phyloP scores from a whole-genome alignment of 1,140 invertebrate species.

The Ericerus pela region DNA sequence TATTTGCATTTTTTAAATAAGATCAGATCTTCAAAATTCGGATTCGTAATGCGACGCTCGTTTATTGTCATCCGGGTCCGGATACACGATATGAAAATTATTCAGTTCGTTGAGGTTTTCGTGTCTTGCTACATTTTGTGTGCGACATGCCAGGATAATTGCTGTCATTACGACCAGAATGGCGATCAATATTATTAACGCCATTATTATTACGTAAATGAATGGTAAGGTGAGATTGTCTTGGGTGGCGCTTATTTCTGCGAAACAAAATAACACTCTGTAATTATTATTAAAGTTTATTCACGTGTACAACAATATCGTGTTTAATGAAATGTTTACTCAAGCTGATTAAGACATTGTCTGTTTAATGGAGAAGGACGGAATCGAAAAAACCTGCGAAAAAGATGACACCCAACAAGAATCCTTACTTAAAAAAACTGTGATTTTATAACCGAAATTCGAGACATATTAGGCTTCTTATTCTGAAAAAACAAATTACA shows the following conservation, averaged over 20 bases:
- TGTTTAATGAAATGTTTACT: no score
- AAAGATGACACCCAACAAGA: no score
- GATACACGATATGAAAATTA: constrained; percentile 1
- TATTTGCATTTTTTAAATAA: no score
- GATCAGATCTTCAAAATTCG: not conserved
- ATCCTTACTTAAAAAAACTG: no score
- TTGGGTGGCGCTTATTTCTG: not conserved
- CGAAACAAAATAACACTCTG: not conserved
- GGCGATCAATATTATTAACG: not conserved
- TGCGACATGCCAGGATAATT: not conserved
- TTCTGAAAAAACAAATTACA: no score
- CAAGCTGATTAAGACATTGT: no score
- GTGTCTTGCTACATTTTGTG: not conserved
- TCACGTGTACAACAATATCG: no score
- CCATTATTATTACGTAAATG: not conserved
- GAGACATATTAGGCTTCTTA: no score
- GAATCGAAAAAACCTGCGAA: no score
- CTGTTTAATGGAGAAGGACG: no score
- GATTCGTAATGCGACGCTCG: not conserved
- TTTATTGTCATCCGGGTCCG: not conserved
- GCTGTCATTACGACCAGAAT: not conserved
- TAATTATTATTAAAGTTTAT: no score
- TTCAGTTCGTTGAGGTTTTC: not conserved
- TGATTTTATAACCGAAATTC: no score
- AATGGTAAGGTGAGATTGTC: not conserved